Percentiles rank a stretch among this genome's conserved stretches.
Evolutionary conservation across 2,113 vertebrate genomes (phyloP).

Genomic region (Dicaeum eximium): DNA sequence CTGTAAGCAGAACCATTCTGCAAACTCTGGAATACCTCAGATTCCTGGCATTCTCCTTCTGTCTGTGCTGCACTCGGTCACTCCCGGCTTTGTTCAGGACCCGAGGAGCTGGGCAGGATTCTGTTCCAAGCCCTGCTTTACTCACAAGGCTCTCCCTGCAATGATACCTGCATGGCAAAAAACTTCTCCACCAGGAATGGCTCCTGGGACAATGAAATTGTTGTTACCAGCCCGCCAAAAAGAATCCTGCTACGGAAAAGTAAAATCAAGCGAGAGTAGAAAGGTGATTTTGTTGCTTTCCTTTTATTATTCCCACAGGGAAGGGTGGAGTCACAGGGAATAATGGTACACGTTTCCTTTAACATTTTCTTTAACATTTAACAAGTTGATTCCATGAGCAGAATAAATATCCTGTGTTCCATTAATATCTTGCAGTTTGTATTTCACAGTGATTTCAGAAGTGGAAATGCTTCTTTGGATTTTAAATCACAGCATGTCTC

Average conservation of each 20-base stretch:
- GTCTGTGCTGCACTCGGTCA: not conserved
- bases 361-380: constrained; percentile 16
- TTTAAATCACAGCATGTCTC: not conserved
- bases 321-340: constrained; percentile 15
- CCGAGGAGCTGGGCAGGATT: not conserved
- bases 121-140: not conserved
- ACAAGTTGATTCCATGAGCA: not conserved
- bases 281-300: not conserved
- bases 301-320: not conserved
- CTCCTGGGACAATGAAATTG: not conserved
- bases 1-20: constrained; percentile 5
- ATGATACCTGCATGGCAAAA: not conserved
- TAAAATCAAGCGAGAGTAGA: not conserved
- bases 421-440: not conserved
- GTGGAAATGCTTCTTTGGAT: not conserved
- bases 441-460: not conserved
- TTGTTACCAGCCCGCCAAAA: not conserved
- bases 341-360: constrained; percentile 2
- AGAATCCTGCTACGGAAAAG: not conserved
- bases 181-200: not conserved
- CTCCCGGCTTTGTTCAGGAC: not conserved
- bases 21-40: not conserved
- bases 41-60: constrained; percentile 18
- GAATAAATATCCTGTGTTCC: not conserved
- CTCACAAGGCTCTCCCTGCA: not conserved